Conservation (phyloP, 2,888 invertebrate genomes). For the Cremastobaeus sp. region DNA sequence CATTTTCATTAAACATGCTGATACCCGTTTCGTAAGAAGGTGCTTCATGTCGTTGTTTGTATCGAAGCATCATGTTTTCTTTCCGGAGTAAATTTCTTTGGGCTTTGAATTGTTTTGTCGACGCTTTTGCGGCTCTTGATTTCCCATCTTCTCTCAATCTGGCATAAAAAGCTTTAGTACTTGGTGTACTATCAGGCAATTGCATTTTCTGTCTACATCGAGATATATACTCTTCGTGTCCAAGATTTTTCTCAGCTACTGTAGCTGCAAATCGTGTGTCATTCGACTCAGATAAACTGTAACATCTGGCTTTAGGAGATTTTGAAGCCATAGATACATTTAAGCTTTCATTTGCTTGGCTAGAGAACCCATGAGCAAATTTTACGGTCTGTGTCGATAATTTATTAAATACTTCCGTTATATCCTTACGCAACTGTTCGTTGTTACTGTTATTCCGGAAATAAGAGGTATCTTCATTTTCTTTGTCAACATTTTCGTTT, state of each 20-base stretch:
- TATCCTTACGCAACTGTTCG: not conserved
- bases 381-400: constrained; percentile 5
- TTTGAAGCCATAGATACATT: constrained; percentile 7
- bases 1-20: no score
- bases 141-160: no score
- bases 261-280: constrained; percentile 13
- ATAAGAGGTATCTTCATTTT: constrained; percentile 23
- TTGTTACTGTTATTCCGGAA: constrained; percentile 32
- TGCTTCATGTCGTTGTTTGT: no score
- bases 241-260: constrained; percentile 12
- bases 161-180: no score
- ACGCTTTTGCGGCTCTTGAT: no score
- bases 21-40: no score
- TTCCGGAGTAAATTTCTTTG: no score
- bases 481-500: constrained; percentile 32
- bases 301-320: constrained; percentile 6
- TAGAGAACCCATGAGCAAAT: constrained; percentile 9
- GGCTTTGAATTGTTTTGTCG: no score
- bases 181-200: no score
- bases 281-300: constrained; percentile 3
- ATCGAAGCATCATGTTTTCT: no score
- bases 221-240: not conserved
- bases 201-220: no score
- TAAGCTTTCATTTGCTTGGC: constrained; percentile 21
- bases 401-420: constrained; percentile 8